phyloP scores from a whole-genome alignment of 2,888 invertebrate species.

The Argyresthia albistria region DNA sequence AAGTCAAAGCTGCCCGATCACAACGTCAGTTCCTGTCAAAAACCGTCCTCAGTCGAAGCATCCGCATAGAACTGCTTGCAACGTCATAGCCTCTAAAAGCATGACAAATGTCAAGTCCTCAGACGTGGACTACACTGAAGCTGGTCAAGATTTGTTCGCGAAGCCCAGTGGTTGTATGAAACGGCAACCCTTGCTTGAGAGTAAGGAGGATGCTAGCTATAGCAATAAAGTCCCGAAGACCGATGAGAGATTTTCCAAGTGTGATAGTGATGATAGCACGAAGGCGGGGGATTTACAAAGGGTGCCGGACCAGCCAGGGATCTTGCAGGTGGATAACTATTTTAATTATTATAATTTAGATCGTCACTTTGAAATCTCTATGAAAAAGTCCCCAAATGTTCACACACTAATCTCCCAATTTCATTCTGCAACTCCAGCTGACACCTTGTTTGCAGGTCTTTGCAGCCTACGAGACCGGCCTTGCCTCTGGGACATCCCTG shows the following conservation, averaged over 20 bases:
- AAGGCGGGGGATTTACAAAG: constrained; percentile 28
- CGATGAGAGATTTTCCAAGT: constrained; percentile 32
- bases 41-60: constrained; percentile 63
- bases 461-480: constrained; percentile 96
- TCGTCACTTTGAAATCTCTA: no score
- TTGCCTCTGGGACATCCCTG: constrained; percentile 93
- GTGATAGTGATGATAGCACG: constrained; percentile 28
- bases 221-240: constrained; percentile 68
- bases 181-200: constrained; percentile 59
- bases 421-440: neutral
- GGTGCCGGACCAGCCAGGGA: constrained; percentile 63
- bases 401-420: no score
- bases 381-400: no score
- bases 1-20: constrained; percentile 67
- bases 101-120: constrained; percentile 75
- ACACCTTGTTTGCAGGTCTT: constrained; percentile 80
- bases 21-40: constrained; percentile 64
- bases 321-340: constrained; percentile 71
- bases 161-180: constrained; percentile 53
- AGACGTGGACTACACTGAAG: constrained; percentile 54
- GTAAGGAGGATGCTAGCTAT: constrained; percentile 55
- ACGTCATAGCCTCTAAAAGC: constrained; percentile 72
- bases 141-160: constrained; percentile 43
- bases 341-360: no score
- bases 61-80: constrained; percentile 28